phyloP scores from a whole-genome alignment of 2,888 invertebrate genomes.

The Scaptomyza flava region DNA sequence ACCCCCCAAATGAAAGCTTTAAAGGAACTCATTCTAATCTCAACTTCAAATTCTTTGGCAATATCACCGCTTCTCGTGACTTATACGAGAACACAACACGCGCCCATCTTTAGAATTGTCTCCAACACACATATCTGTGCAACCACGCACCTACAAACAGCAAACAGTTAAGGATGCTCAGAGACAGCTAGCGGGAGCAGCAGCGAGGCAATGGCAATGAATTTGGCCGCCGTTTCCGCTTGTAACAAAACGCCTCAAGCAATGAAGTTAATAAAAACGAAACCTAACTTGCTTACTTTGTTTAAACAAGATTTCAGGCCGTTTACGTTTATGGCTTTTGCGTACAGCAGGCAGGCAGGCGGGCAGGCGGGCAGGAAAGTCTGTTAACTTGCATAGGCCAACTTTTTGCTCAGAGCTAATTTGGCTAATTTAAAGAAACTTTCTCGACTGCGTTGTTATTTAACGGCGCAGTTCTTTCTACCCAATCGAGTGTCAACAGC shows the following conservation, averaged over 20 bases:
- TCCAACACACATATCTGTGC: not conserved
- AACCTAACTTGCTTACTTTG: slow-evolving; percentile 48
- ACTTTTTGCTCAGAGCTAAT: slow-evolving; percentile 45
- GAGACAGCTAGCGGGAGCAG: slow-evolving; percentile 6
- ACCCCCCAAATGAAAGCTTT: too few species aligned
- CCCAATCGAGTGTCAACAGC: slow-evolving; percentile 54
- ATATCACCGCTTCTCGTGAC: too few species aligned
- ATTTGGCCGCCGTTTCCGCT: slow-evolving; percentile 50
- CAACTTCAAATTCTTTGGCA: too few species aligned
- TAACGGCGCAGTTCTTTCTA: slow-evolving; percentile 25
- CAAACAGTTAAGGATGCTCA: slow-evolving; percentile 1
- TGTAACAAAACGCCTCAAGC: slow-evolving; percentile 48
- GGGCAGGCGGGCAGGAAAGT: not conserved
- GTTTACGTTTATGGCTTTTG: slow-evolving; percentile 39
- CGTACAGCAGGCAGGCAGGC: not conserved
- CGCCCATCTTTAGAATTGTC: slow-evolving; percentile 8
- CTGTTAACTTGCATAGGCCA: slow-evolving; percentile 25
- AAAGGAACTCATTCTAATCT: too few species aligned
- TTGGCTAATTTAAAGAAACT: slow-evolving; percentile 52
- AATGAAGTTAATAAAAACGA: slow-evolving; percentile 58
- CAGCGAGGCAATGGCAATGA: slow-evolving; percentile 44
- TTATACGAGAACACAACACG: not conserved
- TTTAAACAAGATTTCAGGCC: slow-evolving; percentile 53
- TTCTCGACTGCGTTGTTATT: slow-evolving; percentile 31
- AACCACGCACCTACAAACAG: not conserved